phyloP scores from a whole-genome alignment of 2,888 invertebrate genomes.

The Drosophila putrida region DNA sequence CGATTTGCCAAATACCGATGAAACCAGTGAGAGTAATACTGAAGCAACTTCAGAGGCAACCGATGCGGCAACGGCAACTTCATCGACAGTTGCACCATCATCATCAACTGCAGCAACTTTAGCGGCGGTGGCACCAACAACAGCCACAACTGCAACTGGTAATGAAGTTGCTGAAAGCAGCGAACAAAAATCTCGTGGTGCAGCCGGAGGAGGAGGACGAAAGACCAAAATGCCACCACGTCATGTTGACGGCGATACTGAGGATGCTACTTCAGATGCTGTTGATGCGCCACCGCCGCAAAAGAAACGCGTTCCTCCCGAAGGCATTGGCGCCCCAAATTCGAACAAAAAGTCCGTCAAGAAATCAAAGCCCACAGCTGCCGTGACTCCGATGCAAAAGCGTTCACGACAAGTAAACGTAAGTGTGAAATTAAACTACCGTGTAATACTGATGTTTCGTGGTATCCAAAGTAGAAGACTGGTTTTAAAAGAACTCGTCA shows the following conservation, averaged over 20 bases:
- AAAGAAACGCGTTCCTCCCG: conserved; percentile 76
- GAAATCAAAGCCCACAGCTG: conserved; percentile 75
- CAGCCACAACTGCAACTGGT: conserved; percentile 9
- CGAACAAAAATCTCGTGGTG: conserved; percentile 87
- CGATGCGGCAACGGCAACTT: no score
- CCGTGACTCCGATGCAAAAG: conserved; percentile 75
- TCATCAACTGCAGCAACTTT: neutral
- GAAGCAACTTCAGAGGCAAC: neutral
- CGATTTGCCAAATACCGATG: conserved; percentile 72
- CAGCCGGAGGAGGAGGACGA: conserved; percentile 88
- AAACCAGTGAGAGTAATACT: conserved; percentile 14
- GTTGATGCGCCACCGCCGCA: conserved; percentile 63
- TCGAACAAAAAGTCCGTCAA: conserved; percentile 46
- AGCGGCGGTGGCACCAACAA: neutral
- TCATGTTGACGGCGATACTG: conserved; percentile 79
- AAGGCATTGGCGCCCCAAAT: conserved; percentile 54
- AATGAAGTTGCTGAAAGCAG: conserved; percentile 1
- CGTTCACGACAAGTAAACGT: conserved; percentile 44
- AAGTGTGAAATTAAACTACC: conserved; percentile 30
- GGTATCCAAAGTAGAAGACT: no score
- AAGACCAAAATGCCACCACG: conserved; percentile 89
- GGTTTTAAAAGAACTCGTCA: no score
- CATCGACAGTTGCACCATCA: neutral
- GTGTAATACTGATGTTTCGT: no score
- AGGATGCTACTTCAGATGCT: conserved; percentile 57